These are phyloP conservation scores for Caenorhabditis becei DNA, from an alignment of 2,888 invertebrate genomes.

Conservation along the genomic window DNA sequence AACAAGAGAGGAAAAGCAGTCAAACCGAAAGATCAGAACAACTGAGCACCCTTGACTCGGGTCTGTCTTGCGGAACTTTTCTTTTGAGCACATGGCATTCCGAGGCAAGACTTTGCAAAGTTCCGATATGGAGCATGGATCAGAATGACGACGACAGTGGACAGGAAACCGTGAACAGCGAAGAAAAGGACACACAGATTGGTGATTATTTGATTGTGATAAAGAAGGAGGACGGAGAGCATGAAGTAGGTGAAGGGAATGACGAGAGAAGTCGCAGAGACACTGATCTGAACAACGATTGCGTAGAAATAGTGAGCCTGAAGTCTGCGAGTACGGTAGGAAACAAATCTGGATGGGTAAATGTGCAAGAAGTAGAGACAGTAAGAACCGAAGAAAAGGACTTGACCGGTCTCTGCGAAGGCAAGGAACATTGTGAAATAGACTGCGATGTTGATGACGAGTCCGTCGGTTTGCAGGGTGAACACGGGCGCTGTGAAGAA, in stretches of 20 bases:
- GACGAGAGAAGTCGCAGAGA: background rate
- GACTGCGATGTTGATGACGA: background rate
- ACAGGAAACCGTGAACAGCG: slow-evolving; percentile 15
- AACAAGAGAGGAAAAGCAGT: background rate
- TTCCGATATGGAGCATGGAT: slow-evolving; percentile 18
- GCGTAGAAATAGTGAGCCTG: slow-evolving; percentile 4
- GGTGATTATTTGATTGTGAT: slow-evolving; percentile 24
- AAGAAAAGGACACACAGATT: slow-evolving; percentile 18
- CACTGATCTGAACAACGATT: slow-evolving; percentile 5
- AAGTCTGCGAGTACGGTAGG: background rate
- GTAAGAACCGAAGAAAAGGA: slow-evolving; percentile 6
- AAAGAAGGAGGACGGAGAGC: slow-evolving; percentile 9
- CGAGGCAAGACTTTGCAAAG: background rate
- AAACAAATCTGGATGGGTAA: background rate
- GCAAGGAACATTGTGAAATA: background rate
- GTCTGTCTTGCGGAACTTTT: background rate
- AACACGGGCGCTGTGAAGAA: slow-evolving; percentile 11
- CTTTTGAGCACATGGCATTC: background rate
- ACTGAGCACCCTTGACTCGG: background rate
- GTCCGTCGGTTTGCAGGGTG: slow-evolving; percentile 3
- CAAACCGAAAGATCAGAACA: background rate
- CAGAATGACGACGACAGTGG: background rate
- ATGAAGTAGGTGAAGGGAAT: slow-evolving; percentile 1
- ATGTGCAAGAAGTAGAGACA: slow-evolving; percentile 13
- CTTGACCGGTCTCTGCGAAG: background rate